Percentiles rank a stretch among this genome's conserved stretches.
Conservation (phyloP, 2,888 invertebrate species). For the Antheraea assamensis region DNA sequence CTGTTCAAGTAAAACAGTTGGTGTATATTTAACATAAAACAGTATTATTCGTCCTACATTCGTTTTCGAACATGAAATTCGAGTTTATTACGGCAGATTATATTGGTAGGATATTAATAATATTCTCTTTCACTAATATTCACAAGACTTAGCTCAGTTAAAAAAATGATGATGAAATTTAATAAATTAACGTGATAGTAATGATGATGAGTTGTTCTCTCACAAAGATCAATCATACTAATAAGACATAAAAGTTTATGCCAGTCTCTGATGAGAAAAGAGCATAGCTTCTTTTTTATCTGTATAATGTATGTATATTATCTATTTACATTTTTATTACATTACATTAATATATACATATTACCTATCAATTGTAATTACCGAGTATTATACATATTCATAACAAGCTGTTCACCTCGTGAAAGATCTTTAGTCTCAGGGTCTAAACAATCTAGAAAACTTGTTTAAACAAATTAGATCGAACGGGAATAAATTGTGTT, state of each 20-base stretch:
- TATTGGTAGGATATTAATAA: neutral
- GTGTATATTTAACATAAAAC: neutral
- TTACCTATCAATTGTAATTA: conserved; percentile 2
- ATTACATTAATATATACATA: neutral
- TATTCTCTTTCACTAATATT: neutral
- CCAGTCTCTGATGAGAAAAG: neutral
- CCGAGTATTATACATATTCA: neutral
- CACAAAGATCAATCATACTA: neutral
- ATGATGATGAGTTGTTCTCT: conserved; percentile 9
- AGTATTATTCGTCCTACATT: neutral
- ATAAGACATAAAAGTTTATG: neutral
- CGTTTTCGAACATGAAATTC: neutral
- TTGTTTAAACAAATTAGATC: neutral
- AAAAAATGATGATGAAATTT: conserved; percentile 14
- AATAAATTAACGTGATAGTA: conserved; percentile 22
- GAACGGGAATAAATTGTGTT: too few species aligned
- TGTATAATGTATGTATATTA: neutral
- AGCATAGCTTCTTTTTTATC: neutral
- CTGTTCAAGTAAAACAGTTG: neutral
- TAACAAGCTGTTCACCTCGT: neutral
- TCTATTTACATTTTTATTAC: neutral
- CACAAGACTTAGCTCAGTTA: neutral
- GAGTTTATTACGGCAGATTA: neutral
- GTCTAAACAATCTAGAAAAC: neutral
- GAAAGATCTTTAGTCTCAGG: neutral